Percentiles rank a stretch among this genome's conserved stretches.
phyloP scores from a whole-genome alignment of 2,797 vertebrate species.

The Cacajao melanocephalus region DNA sequence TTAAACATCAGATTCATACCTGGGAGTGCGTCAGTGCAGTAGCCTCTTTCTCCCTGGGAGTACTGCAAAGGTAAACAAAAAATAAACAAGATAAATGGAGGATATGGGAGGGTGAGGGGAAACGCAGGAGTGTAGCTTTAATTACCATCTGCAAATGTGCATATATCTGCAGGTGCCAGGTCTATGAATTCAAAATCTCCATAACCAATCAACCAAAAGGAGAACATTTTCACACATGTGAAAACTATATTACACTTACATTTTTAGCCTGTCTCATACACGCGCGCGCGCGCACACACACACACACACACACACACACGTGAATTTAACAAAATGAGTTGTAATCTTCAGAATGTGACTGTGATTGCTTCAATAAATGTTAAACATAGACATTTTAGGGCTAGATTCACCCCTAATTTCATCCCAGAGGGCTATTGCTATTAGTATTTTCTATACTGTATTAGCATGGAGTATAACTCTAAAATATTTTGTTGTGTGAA shows the following conservation, averaged over 20 bases:
- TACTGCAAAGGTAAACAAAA: constrained; percentile 23
- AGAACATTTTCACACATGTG: constrained; percentile 51
- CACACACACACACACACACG: background rate
- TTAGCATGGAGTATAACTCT: background rate
- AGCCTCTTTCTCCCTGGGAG: background rate
- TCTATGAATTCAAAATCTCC: constrained; percentile 7
- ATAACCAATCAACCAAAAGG: constrained; percentile 10
- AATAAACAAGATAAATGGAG: background rate
- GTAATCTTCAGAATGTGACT: background rate
- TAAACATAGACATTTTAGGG: background rate
- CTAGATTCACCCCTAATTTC: constrained; percentile 16
- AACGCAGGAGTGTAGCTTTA: background rate
- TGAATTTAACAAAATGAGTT: constrained; percentile 29
- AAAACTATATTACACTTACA: constrained; percentile 42
- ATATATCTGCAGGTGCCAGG: background rate
- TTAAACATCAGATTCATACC: background rate
- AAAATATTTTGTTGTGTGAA: constrained; percentile 38
- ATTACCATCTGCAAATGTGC: background rate
- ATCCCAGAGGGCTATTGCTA: background rate
- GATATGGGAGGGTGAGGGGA: background rate
- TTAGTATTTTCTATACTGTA: constrained; percentile 10
- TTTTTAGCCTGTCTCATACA: constrained; percentile 9
- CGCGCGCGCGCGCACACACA: background rate
- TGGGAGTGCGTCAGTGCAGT: background rate
- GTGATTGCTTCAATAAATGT: background rate